Base-by-base conservation (phyloP, 2,797 vertebrate species). In the Eutrigla gurnardus region DNA sequence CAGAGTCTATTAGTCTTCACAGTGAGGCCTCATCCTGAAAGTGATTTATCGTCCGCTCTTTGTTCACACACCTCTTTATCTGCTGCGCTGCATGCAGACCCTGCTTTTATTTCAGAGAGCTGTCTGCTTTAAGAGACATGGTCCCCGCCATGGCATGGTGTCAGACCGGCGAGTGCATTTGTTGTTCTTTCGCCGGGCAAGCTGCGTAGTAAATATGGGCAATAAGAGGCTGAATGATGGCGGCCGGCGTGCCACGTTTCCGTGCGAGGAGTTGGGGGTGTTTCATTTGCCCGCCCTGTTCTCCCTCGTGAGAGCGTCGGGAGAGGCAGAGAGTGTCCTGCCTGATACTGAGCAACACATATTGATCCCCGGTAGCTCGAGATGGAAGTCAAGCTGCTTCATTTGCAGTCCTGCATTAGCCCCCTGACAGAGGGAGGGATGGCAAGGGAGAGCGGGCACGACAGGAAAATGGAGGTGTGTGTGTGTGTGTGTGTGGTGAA, bases 301-400 rank as follows among this genome's bases (percentile, higher is more conserved):
- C 85, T 88, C 79, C 79, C 84, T 45, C 12, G 71, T 78, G 78
- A 83, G 81, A 73, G 84, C 10, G 47, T 76, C 18, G 36, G 25
- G 77, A 80, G 72, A 84, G 81, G 78, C 79, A 82, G 84, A 82
- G 73, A 73, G 78, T 77, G 78, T 88, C 83, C 60, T 77, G 89
- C 74, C 89, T 91, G 91, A 88, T 92, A 91, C 88, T 91, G 91
- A 92, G 91, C 87, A 89, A 90, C 80, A 69, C 86, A 78, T 93
- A 95, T 94, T 72, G 94, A 95, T 94, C 88, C 70, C 69, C 58
- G 70, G 82, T 87, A 93, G 91, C 85, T 82, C 58, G 88, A 88
- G 91, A 92, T 91, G 87, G 90, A 93, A 93, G 92, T 92, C 90
- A 91, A 93, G 90, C 82, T 88, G 89, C 91, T 92, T 93, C 90